Evolutionary conservation across 2,888 invertebrate genomes (phyloP), one percentile per base, ranked within the genome.

Genomic region (Dysmachus trigonus): DNA sequence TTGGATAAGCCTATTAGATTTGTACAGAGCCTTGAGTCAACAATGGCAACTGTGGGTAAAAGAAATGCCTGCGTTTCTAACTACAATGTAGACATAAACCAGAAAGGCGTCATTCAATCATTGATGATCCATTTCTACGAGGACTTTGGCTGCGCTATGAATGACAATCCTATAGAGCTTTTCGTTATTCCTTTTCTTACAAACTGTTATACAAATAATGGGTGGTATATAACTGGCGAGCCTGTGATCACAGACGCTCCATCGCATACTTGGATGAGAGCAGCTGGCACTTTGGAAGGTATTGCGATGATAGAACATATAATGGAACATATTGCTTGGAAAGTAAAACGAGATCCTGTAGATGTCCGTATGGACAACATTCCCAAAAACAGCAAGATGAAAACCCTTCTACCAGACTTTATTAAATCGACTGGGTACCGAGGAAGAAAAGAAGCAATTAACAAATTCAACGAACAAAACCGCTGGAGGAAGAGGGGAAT

Each of bases 401-500:
- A 90, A 10, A 90, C 92, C 15, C 92, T 95, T 91, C 90, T 95
- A 79, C 91, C 93, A 0, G 92, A 93, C 8, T 90, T 95, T 86
- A 90, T 93, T 38, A 90, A 91, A 86, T 93, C 92, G 86, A 93
- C 89, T 0, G 93, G 95, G 73, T 95, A 95, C 88, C 92, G 93
- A 0, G 90, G 91, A 8, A 92, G 96, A 10, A 93, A 93, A 88
- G 90, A 91, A 85, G 93, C 93, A 71, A 93, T 95, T 2, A 92
- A 93, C 18, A 90, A 91, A 7, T 95, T 94, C 89, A 96, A 96
- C 89, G 92, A 92, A 88, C 93, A 93, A 82, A 96, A 97, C 91
- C 93, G 95, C 15, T 97, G 97, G 97, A 96, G 94, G 89, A 97
- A 97, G 90, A 94, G 94, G 51, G 97, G 96, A 0, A 91, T 96